Evolutionary conservation across 2,113 vertebrate genomes (phyloP), one percentile per base, ranked within the genome.

Genomic region (Heloderma charlesbogerti): DNA sequence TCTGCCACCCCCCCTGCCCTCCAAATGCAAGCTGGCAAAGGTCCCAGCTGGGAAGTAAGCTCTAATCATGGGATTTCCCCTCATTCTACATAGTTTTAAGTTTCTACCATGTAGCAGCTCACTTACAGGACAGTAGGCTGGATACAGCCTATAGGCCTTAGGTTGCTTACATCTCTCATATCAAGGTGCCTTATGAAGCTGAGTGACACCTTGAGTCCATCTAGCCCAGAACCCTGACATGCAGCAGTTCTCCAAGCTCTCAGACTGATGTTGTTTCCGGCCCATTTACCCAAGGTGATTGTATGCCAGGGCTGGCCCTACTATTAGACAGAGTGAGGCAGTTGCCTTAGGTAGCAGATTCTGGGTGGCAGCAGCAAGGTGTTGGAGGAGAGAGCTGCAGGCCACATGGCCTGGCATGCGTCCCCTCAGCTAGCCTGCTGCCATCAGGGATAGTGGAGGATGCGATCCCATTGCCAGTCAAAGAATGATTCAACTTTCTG

Each of bases 1-100:
- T 90, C 16, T 25, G 57, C 57, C 37, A 20, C 82, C 43, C n/a
- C n/a, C n/a, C n/a, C n/a, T n/a, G n/a, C 31, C 25, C 20, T 22
- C 12, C 10, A 75, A 94, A 22, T 1, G 75, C 88, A 78, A 92
- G 3, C 84, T 95, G 93, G 88, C 87, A 90, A 71, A 40, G 2
- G 48, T 94, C 93, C 86, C 0, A 0, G 66, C 79, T 54, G 80
- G 74, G 63, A 87, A 91, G 22, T 51, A 78, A 83, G 25, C 8
- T 6, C 25, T 66, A 22, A 66, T 43, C 85, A 88, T 84, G 87
- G 71, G 93, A 63, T 77, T 51, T 69, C 51, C 45, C 29, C 57
- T 77, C 71, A 45, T 72, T 45, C 6, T 43, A 20, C 6, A 45
- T 51, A 37, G 18, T 15, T 72, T 13, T 25, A 3, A 15, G 29